Evolutionary conservation across 2,113 vertebrate genomes (phyloP).

Genomic region (Stigmatopora nigra): DNA sequence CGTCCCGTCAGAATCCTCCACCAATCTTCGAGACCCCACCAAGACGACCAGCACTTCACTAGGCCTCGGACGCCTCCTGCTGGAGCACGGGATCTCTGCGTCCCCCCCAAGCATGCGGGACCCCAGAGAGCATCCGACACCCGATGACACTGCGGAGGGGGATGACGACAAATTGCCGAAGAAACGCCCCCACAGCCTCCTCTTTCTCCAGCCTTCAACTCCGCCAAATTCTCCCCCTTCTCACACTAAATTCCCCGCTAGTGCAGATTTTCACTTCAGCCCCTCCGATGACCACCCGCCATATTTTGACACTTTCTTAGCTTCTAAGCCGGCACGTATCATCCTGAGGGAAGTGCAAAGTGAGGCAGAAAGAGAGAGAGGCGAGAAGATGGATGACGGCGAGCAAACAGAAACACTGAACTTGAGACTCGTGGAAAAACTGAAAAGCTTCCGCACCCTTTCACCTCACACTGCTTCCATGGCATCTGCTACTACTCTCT

Average conservation of each 20-base stretch:
- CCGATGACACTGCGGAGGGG: not conserved
- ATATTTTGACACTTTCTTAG: constrained; percentile 83
- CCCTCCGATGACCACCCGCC: constrained; percentile 74
- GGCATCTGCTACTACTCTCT: constrained; percentile 59
- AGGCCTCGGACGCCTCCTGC: constrained; percentile 87
- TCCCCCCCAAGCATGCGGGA: constrained; percentile 88
- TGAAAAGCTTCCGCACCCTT: constrained; percentile 78
- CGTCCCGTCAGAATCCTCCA: constrained; percentile 88
- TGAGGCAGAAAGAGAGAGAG: constrained; percentile 68
- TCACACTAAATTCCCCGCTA: constrained; percentile 20
- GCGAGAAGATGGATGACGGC: constrained; percentile 71
- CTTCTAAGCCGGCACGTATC: constrained; percentile 89
- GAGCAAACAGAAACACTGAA: constrained; percentile 83
- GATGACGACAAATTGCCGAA: not conserved
- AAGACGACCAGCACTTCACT: constrained; percentile 93
- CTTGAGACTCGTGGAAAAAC: constrained; percentile 91
- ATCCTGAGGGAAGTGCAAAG: constrained; percentile 85
- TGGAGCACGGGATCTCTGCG: constrained; percentile 87
- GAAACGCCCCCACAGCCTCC: constrained; percentile 57
- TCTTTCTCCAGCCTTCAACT: constrained; percentile 70
- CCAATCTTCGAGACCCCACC: constrained; percentile 88
- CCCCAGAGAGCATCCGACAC: constrained; percentile 36
- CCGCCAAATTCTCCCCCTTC: constrained; percentile 78
- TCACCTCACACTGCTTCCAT: constrained; percentile 48
- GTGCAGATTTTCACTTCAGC: constrained; percentile 77